Base-by-base conservation (phyloP, 2,888 invertebrate genomes). In the Chymomyza fuscimana region DNA sequence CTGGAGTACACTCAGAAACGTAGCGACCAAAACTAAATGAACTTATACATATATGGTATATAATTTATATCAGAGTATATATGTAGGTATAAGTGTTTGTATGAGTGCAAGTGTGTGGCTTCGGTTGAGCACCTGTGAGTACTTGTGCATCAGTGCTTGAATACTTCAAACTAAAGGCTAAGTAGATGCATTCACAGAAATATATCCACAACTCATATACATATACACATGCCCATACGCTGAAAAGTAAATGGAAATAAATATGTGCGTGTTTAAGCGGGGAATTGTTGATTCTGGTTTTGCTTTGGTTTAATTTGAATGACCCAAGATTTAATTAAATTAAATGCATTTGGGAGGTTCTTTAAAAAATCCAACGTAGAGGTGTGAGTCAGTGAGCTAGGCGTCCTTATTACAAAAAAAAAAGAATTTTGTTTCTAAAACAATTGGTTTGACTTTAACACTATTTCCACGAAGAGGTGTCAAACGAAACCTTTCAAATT, bases 151-250 rank as follows among this genome's bases (percentile, higher is more conserved):
- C 25, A 19, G 19, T 70, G 79, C 72, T 68, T 73, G 69, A 76
- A 51, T 63, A 79, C 85, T 86, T 86, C 67, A 88, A 85, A 86
- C 87, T 86, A 72, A 79, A 79, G 75, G 82, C 89, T 86, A 89
- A 88, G 88, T 89, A 83, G 84, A 66, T 79, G 84, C 86, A 86
- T 79, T 88, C 77, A 86, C 72, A 83, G 76, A 80, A 89, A 85
- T 74, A 79, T 70, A 65, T 60, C 74, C 65, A 81, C 67, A 66
- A 60, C 70, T 70, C 67, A 72, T 62, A 65, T 70, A 67, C 69
- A 78, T 68, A 58, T 56, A 46, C 46, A 40, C 64, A 46, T 56
- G 1, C 40, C 56, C 1, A 54, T 36, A 56, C 52, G 50, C 29
- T n/a, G 50, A 63, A 6, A 36, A 36, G 36, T 36, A 9, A 36